Evolutionary conservation across 2,113 vertebrate genomes (phyloP), one percentile per base, ranked within the genome.

Genomic region (Anarhynchus alexandrinus): DNA sequence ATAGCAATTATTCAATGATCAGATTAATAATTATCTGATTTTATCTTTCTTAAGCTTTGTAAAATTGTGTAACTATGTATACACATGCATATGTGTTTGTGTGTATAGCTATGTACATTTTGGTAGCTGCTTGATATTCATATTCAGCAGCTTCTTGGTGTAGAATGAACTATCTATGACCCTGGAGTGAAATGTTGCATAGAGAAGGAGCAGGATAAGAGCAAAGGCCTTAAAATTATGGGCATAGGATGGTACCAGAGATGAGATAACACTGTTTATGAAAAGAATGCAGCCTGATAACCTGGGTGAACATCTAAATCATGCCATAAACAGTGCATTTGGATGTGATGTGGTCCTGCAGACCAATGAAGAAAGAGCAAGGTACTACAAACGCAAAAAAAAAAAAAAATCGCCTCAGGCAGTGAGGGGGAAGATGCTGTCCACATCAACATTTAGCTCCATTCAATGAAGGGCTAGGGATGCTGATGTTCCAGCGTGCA

Each of bases 351-450:
- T 19, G 16, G 11, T 43, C 23, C n/a, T 64, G 38, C 11, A 64
- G 20, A 72, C 4, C 15, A 67, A 3, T 43, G 74, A 64, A 69
- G 47, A 55, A 72, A 82, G 21, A 82, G 7, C 27, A 69, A 82
- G 26, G 4, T 45, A 54, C 5, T 29, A 45, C 45, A 45, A 45
- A 19, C 4, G 8, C 45, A 18, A 45, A 45, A 45, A 45, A 47
- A 57, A 57, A 55, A 36, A n/a, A 55, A 36, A n/a, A n/a, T 2
- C 0, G 0, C 27, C 8, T 23, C 3, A n/a, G 12, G 19, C 13
- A 20, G 5, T 45, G 47, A 43, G 5, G 15, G 7, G 21, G 27
- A 59, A 45, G 38, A 54, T 22, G 13, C 3, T 61, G 51, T 40
- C 29, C 16, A 11, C 10, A 51, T 3, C 12, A 57, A 43, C 45